These are phyloP conservation scores for Oreochromis grahami DNA, from an alignment of 2,797 vertebrate genomes.

Conservation along the genomic window DNA sequence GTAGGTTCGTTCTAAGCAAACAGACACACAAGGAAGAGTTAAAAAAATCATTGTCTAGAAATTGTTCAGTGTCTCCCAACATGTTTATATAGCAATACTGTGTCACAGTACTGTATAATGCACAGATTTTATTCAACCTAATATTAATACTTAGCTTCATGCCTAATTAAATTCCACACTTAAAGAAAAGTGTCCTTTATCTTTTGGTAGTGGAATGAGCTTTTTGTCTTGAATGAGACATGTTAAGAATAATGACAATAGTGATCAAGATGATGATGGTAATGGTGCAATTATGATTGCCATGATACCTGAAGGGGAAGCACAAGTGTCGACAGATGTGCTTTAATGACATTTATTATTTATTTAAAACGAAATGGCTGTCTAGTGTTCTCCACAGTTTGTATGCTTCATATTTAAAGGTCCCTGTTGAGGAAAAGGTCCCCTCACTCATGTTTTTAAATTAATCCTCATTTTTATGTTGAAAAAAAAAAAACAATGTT, in stretches of 20 bases:
- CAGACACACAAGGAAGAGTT: neutral
- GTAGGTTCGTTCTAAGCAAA: neutral
- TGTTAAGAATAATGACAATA: constrained; percentile 24
- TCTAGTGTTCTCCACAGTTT: neutral
- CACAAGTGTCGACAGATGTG: constrained; percentile 45
- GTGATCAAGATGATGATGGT: constrained; percentile 38
- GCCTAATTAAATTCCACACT: neutral
- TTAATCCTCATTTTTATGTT: neutral
- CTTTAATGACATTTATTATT: constrained; percentile 56
- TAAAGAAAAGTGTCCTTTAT: neutral
- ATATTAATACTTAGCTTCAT: neutral
- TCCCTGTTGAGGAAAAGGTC: neutral
- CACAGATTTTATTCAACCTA: neutral
- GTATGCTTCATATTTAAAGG: neutral
- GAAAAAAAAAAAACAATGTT: neutral
- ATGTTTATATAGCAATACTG: neutral
- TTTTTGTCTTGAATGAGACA: neutral
- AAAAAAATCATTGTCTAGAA: neutral
- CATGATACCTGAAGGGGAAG: constrained; percentile 45
- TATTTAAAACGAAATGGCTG: constrained; percentile 16
- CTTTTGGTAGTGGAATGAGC: neutral
- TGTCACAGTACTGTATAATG: neutral
- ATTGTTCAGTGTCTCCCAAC: neutral
- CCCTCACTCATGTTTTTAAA: neutral
- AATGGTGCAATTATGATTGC: constrained; percentile 32